Conservation (phyloP, 2,113 vertebrate species). For the Podilymbus podiceps region DNA sequence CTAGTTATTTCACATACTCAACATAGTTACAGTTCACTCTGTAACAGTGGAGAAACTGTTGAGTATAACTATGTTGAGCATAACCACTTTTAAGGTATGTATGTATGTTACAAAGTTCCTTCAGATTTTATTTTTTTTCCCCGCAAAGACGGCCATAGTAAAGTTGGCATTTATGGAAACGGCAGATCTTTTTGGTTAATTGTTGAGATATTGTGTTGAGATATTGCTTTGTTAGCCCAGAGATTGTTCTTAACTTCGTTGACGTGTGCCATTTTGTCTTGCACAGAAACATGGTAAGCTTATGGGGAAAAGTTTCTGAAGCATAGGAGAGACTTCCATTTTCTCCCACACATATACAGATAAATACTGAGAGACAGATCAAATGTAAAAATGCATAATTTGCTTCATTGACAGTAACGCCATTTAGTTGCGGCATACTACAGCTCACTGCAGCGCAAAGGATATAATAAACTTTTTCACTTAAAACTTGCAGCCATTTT, state of each 20-base stretch:
- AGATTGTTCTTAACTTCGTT: background rate
- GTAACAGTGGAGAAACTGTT: no score
- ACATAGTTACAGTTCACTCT: no score
- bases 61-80: background rate
- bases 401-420: background rate
- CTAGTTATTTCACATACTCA: background rate
- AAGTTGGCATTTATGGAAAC: background rate
- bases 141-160: background rate
- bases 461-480: background rate
- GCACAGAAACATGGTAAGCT: background rate
- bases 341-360: background rate
- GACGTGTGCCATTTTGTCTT: background rate
- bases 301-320: background rate
- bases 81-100: background rate
- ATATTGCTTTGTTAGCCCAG: background rate
- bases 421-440: background rate
- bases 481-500: background rate
- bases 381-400: background rate
- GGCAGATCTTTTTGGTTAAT: background rate
- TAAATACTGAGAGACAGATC: background rate
- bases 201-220: background rate
- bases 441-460: background rate
- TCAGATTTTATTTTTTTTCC: background rate
- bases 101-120: background rate
- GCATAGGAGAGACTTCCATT: background rate